A percentile compares a stretch with the other conserved stretches of the same genome.
Conservation (phyloP, 1,140 invertebrate genomes). For the Sitophilus oryzae region DNA sequence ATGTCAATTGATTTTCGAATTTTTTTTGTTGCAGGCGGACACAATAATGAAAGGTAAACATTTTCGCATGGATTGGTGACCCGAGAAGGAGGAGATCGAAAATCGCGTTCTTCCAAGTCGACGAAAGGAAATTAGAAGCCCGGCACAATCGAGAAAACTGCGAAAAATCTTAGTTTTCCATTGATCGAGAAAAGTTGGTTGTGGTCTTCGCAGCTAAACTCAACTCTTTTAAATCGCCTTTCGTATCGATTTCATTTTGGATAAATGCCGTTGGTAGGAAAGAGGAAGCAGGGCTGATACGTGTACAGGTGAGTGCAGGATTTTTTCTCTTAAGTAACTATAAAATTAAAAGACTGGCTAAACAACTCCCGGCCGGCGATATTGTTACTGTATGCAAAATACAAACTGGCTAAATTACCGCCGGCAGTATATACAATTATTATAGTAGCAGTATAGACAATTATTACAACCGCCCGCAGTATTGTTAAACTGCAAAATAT, state of each 20-base stretch:
- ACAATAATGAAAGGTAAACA: constrained; percentile 1
- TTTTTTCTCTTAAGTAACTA: too few species aligned
- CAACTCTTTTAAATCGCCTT: background rate
- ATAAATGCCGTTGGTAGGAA: constrained; percentile 11
- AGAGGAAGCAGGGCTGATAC: constrained; percentile 12
- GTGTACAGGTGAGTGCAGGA: constrained; percentile 12
- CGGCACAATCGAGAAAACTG: background rate
- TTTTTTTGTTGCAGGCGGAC: constrained; percentile 10
- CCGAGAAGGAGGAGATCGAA: background rate
- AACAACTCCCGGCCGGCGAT: too few species aligned
- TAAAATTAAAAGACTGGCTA: too few species aligned
- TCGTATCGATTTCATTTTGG: background rate
- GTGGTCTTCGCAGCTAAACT: background rate
- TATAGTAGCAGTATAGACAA: too few species aligned
- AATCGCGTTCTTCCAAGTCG: background rate
- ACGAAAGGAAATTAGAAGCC: too few species aligned
- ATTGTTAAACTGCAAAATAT: too few species aligned
- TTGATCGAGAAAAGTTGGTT: too few species aligned
- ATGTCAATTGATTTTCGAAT: too few species aligned
- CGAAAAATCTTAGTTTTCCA: background rate
- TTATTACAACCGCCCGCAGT: too few species aligned
- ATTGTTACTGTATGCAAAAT: too few species aligned
- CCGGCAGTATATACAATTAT: too few species aligned
- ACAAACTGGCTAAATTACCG: too few species aligned
- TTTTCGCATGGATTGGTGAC: background rate